phyloP scores from a whole-genome alignment of 2,888 invertebrate genomes.

The Acanthopleura granulata region DNA sequence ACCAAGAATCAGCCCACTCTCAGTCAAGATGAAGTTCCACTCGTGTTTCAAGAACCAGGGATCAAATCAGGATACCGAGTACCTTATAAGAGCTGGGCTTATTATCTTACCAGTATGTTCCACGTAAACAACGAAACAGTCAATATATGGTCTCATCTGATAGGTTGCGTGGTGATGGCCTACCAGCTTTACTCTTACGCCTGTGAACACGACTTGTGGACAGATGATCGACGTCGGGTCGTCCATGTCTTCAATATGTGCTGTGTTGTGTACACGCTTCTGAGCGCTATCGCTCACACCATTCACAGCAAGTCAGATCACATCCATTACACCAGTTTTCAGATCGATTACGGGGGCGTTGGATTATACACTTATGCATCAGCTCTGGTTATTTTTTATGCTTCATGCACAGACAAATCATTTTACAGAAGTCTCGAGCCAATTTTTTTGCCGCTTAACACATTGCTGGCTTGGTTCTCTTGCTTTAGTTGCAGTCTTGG shows the following conservation, averaged over 20 bases:
- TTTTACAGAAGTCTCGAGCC: slow-evolving; percentile 28
- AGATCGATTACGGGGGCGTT: slow-evolving; percentile 54
- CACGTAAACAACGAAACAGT: slow-evolving; percentile 55
- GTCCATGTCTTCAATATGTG: slow-evolving; percentile 41
- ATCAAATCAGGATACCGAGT: slow-evolving; percentile 47
- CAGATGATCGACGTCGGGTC: slow-evolving; percentile 28
- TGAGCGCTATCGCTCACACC: slow-evolving; percentile 49
- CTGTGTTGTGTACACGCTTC: slow-evolving; percentile 32
- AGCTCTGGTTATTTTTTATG: slow-evolving; percentile 41
- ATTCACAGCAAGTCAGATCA: slow-evolving; percentile 48
- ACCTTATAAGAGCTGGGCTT: slow-evolving; percentile 36
- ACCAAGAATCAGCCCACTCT: not conserved
- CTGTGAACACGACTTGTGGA: slow-evolving; percentile 20
- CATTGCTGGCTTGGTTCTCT: slow-evolving; percentile 39
- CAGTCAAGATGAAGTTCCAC: slow-evolving; percentile 28
- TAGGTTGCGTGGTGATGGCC: slow-evolving; percentile 40
- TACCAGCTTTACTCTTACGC: slow-evolving; percentile 22
- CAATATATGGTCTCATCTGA: slow-evolving; percentile 57
- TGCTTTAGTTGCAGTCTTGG: slow-evolving; percentile 42
- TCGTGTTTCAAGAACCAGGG: slow-evolving; percentile 46
- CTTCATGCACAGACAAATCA: slow-evolving; percentile 30
- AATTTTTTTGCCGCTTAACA: slow-evolving; percentile 35
- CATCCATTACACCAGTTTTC: slow-evolving; percentile 50
- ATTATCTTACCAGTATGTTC: slow-evolving; percentile 47
- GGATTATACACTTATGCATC: slow-evolving; percentile 45